Evolutionary conservation across 2,888 invertebrate species (phyloP).

Genomic region (Caenorhabditis virilis): DNA sequence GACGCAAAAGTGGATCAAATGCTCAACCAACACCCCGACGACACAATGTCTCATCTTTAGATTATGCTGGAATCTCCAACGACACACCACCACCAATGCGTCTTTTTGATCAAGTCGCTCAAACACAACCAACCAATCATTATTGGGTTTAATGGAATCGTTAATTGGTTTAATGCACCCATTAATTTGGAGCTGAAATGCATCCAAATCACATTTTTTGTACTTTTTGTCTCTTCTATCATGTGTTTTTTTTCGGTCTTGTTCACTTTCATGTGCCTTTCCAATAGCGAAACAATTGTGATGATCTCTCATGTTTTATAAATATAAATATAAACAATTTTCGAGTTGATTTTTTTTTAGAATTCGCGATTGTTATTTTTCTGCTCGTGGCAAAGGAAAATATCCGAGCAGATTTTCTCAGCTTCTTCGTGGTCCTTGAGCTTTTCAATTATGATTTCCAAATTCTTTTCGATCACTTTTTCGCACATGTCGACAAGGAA

Average conservation of each 20-base stretch:
- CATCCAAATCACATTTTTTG: background rate
- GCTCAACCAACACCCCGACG: constrained; percentile 12
- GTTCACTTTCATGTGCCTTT: constrained; percentile 3
- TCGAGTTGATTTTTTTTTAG: background rate
- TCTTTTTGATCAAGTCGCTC: constrained; percentile 48
- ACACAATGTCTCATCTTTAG: constrained; percentile 28
- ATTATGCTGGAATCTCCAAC: constrained; percentile 40
- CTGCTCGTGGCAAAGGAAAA: constrained; percentile 18
- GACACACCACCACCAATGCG: constrained; percentile 48
- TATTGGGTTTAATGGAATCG: constrained; percentile 36
- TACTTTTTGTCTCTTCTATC: background rate
- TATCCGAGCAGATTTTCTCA: constrained; percentile 33
- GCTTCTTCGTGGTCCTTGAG: constrained; percentile 33
- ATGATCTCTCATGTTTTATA: constrained; percentile 10
- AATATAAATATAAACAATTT: background rate
- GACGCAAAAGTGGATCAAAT: background rate
- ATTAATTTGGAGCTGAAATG: background rate
- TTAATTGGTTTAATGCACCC: background rate
- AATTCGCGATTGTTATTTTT: background rate
- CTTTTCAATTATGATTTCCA: constrained; percentile 30
- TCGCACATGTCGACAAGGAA: constrained; percentile 36
- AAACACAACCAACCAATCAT: constrained; percentile 35
- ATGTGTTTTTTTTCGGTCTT: constrained; percentile 1
- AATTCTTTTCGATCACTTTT: constrained; percentile 39
- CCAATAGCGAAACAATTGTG: constrained; percentile 1